A percentile compares a stretch with the other conserved stretches of the same genome.
Evolutionary conservation across 2,113 vertebrate species (phyloP).

Genomic region (Aptenodytes patagonicus): DNA sequence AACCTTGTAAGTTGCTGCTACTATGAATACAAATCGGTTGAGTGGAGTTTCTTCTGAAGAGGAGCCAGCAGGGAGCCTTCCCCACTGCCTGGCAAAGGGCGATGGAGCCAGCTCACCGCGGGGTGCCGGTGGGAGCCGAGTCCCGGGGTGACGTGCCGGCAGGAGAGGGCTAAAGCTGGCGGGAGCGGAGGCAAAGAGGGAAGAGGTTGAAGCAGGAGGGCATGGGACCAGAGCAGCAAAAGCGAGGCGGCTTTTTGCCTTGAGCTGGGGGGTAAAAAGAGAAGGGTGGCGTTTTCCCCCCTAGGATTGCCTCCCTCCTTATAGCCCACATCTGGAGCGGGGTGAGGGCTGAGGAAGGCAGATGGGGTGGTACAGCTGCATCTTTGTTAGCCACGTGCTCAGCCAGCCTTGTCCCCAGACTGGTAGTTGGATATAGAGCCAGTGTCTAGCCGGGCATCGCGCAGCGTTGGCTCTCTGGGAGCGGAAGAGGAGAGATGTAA

Average conservation of each 20-base stretch:
- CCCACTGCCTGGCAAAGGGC: not conserved
- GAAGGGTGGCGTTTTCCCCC: accelerated
- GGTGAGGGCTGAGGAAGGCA: not conserved
- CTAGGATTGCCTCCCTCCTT: not conserved
- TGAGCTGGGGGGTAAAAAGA: not conserved
- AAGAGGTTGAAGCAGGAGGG: not conserved
- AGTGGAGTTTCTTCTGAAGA: slow-evolving; percentile 24
- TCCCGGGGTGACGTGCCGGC: not conserved
- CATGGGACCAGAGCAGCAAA: not conserved
- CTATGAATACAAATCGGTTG: not conserved
- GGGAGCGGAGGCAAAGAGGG: not conserved
- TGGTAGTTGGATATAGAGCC: not conserved
- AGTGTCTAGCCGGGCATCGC: accelerated
- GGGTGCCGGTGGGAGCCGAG: accelerated
- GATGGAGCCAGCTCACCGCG: accelerated
- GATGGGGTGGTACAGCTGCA: not conserved
- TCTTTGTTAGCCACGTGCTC: not conserved
- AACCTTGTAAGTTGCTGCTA: slow-evolving; percentile 16
- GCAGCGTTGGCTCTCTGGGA: not conserved
- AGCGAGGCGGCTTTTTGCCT: not conserved
- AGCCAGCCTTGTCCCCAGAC: not conserved
- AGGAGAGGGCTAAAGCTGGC: not conserved
- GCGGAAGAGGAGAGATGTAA: not conserved
- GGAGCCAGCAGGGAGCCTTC: not conserved
- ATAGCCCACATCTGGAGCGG: accelerated